These are phyloP conservation scores for Tinamus major DNA, from an alignment of 2,797 vertebrate genomes.

Conservation along the genomic window DNA sequence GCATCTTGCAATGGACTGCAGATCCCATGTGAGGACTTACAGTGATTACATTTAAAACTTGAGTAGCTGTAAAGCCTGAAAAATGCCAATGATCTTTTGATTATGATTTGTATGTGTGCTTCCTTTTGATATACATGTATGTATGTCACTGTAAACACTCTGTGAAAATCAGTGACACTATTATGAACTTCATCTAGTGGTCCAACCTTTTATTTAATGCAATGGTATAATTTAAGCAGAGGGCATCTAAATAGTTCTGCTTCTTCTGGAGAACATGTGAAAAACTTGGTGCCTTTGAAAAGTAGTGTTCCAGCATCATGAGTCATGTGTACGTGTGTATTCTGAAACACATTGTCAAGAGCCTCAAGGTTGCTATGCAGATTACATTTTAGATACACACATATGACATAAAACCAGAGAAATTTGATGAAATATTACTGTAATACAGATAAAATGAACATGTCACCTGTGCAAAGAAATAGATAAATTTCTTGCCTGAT, in stretches of 20 bases:
- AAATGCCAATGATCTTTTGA: constrained; percentile 64
- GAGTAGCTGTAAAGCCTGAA: constrained; percentile 44
- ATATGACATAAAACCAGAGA: neutral
- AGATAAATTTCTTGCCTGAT: neutral
- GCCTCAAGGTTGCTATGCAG: constrained; percentile 57
- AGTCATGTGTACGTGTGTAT: neutral
- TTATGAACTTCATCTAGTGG: constrained; percentile 45
- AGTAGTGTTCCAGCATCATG: neutral
- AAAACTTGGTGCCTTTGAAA: neutral
- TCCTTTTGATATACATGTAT: constrained; percentile 40
- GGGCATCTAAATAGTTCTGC: neutral
- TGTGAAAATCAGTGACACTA: constrained; percentile 14
- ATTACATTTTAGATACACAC: neutral
- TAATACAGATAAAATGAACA: neutral
- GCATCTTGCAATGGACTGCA: constrained; percentile 36
- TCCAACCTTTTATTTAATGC: constrained; percentile 4
- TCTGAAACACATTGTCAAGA: neutral
- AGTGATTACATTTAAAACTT: constrained; percentile 66
- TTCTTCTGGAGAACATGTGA: neutral
- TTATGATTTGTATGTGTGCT: constrained; percentile 50
- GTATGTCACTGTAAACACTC: constrained; percentile 56
- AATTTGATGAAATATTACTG: neutral
- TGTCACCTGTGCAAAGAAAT: neutral
- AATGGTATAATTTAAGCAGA: neutral
- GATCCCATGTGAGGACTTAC: constrained; percentile 43